Percentiles rank a stretch among this genome's conserved stretches.
These are phyloP conservation scores for Pocota personata DNA, from an alignment of 2,888 invertebrate genomes.

Conservation along the genomic window DNA sequence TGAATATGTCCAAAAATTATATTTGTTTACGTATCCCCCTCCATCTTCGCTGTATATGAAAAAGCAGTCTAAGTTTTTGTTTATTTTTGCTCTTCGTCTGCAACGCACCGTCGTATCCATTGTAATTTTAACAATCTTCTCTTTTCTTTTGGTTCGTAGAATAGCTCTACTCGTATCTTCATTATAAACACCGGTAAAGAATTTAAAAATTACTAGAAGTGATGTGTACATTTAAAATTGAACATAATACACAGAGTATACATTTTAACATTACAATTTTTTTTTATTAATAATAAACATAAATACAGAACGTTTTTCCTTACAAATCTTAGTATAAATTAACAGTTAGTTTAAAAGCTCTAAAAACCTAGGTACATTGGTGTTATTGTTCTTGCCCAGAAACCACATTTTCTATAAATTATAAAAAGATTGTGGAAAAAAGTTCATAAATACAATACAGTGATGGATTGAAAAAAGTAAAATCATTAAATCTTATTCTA, in stretches of 20 bases:
- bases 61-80: too few species aligned
- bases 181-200: too few species aligned
- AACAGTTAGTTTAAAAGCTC: conserved; percentile 60
- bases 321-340: conserved; percentile 52
- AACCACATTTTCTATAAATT: conserved; percentile 38
- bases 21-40: not conserved
- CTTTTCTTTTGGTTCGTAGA: too few species aligned
- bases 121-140: too few species aligned
- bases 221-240: too few species aligned
- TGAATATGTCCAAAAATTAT: not conserved
- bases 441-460: conserved; percentile 44
- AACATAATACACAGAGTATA: not conserved
- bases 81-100: too few species aligned
- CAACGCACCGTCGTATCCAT: too few species aligned
- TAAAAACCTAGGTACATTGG: conserved; percentile 66
- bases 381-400: conserved; percentile 53
- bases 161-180: too few species aligned
- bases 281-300: conserved; percentile 60
- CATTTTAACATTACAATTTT: conserved; percentile 3
- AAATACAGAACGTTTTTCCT: conserved; percentile 53
- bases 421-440: conserved; percentile 27
- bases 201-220: too few species aligned
- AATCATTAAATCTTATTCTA: conserved; percentile 28
- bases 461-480: conserved; percentile 48
- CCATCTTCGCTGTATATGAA: too few species aligned